A percentile compares a stretch with the other conserved stretches of the same genome.
These are phyloP conservation scores for Dicrostonyx torquatus DNA, from an alignment of 2,797 vertebrate species.

Conservation along the genomic window DNA sequence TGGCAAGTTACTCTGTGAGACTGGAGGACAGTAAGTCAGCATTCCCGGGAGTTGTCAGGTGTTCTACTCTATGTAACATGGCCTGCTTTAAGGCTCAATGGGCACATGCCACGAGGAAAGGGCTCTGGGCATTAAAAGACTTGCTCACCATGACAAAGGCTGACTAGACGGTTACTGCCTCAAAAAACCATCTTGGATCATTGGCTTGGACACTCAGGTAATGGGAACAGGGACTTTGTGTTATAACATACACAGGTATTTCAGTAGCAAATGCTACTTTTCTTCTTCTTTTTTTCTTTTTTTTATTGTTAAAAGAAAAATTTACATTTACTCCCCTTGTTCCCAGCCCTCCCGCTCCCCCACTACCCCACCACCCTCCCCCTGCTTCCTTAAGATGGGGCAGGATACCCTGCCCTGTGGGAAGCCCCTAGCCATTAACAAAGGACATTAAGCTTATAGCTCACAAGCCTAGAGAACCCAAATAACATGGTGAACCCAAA, in stretches of 20 bases:
- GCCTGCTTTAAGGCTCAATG: not conserved
- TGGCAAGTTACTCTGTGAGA: not conserved
- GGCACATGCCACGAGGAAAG: not conserved
- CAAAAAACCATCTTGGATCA: not conserved
- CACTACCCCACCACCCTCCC: too few species aligned
- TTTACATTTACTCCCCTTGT: too few species aligned
- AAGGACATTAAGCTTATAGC: too few species aligned
- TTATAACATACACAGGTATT: not conserved
- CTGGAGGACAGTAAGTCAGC: not conserved
- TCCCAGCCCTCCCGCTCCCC: too few species aligned
- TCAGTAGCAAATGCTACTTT: not conserved
- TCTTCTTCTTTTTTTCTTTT: not conserved
- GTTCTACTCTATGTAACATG: not conserved
- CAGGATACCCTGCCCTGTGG: too few species aligned
- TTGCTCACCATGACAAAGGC: not conserved
- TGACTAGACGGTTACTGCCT: not conserved
- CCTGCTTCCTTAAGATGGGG: too few species aligned
- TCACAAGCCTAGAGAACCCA: too few species aligned
- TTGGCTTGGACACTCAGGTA: not conserved
- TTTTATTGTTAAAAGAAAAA: too few species aligned
- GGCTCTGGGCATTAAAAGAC: not conserved
- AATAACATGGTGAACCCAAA: too few species aligned
- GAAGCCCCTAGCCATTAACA: too few species aligned
- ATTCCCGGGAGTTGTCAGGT: too few species aligned
- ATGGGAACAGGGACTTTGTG: not conserved